Conservation (phyloP, 2,888 invertebrate species). For the Aspidiotus rigidus region DNA sequence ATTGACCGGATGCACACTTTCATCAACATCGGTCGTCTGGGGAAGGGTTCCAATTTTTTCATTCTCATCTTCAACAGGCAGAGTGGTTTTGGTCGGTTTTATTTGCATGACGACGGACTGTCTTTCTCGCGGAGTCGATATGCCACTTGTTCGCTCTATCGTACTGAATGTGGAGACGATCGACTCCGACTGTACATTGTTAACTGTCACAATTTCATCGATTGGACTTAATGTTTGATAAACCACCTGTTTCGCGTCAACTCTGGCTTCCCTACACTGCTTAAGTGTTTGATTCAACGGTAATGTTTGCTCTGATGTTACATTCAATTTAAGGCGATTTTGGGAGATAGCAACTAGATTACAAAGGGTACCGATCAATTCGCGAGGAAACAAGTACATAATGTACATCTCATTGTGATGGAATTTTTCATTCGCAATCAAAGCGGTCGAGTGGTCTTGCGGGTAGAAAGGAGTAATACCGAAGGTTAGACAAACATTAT, state of each 20-base stretch:
- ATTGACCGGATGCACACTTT: neutral
- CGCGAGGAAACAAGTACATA: constrained; percentile 39
- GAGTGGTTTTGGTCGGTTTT: constrained; percentile 4
- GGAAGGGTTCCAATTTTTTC: neutral
- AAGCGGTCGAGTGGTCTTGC: neutral
- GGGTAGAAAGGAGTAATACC: constrained; percentile 11
- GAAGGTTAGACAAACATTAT: constrained; percentile 19
- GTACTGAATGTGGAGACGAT: no score
- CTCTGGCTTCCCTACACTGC: constrained; percentile 1
- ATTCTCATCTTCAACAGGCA: neutral
- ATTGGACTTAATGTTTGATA: neutral
- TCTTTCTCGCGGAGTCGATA: no score
- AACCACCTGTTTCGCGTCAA: neutral
- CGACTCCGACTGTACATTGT: no score
- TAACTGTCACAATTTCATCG: no score
- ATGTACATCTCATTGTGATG: constrained; percentile 11
- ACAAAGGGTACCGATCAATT: constrained; percentile 67
- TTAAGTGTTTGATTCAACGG: constrained; percentile 12
- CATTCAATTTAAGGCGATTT: neutral
- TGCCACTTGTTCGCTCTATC: no score
- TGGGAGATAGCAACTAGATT: constrained; percentile 54
- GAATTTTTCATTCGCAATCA: neutral
- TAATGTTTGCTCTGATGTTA: neutral
- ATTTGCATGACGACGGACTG: neutral
- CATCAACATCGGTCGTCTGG: neutral